Conservation (phyloP, 2,113 vertebrate species). For the Pteruthius melanotis region DNA sequence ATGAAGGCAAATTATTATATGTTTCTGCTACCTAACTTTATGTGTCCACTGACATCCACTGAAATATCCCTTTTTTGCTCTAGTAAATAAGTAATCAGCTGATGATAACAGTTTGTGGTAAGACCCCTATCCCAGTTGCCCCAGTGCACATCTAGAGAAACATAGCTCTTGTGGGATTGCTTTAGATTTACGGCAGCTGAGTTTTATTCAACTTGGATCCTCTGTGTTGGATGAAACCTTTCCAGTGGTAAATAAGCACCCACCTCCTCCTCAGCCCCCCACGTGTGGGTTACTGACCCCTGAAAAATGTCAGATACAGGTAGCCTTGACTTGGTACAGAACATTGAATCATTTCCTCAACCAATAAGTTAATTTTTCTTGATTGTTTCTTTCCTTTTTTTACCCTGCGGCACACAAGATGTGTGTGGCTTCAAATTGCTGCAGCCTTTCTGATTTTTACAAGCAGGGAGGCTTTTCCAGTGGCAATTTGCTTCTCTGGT, state of each 20-base stretch:
- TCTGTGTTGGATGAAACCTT: background rate
- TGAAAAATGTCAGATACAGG: background rate
- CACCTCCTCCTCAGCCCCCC: background rate
- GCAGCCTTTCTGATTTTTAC: background rate
- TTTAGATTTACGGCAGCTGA: background rate
- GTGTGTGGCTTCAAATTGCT: background rate
- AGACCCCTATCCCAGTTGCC: background rate
- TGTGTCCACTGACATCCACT: background rate
- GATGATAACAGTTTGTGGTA: background rate
- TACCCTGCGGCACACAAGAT: background rate
- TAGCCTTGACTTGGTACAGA: background rate
- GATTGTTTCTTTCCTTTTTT: background rate
- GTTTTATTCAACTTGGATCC: background rate
- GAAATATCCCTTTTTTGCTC: background rate
- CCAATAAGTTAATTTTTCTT: background rate
- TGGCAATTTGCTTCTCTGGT: background rate
- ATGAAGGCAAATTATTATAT: background rate
- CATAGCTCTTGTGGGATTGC: background rate
- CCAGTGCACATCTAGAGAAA: background rate
- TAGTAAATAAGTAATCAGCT: background rate
- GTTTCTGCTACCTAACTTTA: background rate
- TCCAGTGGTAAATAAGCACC: background rate
- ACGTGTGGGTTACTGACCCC: background rate
- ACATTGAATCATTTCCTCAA: background rate
- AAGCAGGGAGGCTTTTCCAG: background rate